Percentiles rank a stretch among this genome's conserved stretches.
phyloP scores from a whole-genome alignment of 23 tunicate genomes.

The Clavelina lepadiformis region DNA sequence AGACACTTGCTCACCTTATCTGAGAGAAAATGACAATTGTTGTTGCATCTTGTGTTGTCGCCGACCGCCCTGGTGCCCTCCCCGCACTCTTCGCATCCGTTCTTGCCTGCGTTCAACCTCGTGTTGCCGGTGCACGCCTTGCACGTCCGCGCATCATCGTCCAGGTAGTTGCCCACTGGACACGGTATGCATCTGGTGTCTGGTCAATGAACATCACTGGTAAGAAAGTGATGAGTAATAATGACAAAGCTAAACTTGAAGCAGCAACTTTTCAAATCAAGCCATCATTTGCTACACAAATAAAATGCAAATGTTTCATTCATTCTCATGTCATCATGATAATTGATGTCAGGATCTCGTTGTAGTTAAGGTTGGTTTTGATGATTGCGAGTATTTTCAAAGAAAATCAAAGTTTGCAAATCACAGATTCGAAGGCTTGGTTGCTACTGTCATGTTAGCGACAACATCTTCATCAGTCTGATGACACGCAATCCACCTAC shows the following conservation, averaged over 20 bases:
- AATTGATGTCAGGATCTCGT: too few relatives aligned
- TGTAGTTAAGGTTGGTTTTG: too few relatives aligned
- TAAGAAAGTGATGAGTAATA: too few relatives aligned
- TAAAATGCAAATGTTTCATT: too few relatives aligned
- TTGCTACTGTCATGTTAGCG: not conserved
- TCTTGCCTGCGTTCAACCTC: constrained; percentile 15
- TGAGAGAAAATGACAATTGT: constrained; percentile 51
- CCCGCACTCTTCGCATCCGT: constrained; percentile 44
- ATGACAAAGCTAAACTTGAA: too few relatives aligned
- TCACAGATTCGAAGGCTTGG: too few relatives aligned
- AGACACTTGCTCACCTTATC: constrained; percentile 18
- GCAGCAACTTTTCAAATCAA: too few relatives aligned
- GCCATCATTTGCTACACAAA: too few relatives aligned
- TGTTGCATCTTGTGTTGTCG: constrained; percentile 43
- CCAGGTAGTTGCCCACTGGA: constrained; percentile 51
- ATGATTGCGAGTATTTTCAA: too few relatives aligned
- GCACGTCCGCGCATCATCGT: constrained; percentile 33
- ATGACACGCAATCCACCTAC: constrained; percentile 2
- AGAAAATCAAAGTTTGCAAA: too few relatives aligned
- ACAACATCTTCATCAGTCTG: not conserved
- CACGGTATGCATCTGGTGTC: constrained; percentile 76
- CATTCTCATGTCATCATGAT: too few relatives aligned
- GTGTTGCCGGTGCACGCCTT: constrained; percentile 47
- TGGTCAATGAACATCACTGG: not conserved
- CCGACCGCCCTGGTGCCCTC: constrained; percentile 30